Evolutionary conservation across 2,113 vertebrate species (phyloP).

Genomic region (Strix uralensis): DNA sequence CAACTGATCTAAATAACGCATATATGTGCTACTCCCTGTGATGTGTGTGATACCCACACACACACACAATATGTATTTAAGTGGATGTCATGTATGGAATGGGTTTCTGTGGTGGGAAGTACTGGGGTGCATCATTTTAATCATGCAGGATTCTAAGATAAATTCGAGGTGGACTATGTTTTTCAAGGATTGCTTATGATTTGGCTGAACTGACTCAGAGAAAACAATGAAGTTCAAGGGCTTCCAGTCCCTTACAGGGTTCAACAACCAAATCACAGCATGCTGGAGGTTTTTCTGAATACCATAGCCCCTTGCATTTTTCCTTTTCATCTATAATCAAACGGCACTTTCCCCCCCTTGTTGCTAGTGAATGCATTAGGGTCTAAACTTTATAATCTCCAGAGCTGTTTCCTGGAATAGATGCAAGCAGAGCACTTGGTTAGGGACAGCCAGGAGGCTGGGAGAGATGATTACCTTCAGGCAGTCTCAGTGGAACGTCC

Average conservation of each 20-base stretch:
- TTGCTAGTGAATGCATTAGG: not conserved
- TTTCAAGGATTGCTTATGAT: not conserved
- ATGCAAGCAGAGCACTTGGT: not conserved
- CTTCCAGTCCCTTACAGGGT: not conserved
- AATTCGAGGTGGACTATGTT: not conserved
- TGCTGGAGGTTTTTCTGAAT: not conserved
- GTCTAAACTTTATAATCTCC: not conserved
- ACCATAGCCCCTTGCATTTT: not conserved
- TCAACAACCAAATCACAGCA: not conserved
- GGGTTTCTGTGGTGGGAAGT: not conserved
- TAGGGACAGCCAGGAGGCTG: not conserved
- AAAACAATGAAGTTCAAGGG: not conserved
- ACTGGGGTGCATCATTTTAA: not conserved
- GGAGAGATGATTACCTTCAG: slow-evolving; percentile 20
- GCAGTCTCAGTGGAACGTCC: not conserved
- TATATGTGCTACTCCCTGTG: not conserved
- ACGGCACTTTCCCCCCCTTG: not conserved
- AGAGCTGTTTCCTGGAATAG: not conserved
- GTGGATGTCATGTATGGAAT: not conserved
- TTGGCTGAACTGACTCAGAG: not conserved
- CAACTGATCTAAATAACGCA: not conserved
- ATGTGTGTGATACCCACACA: no score
- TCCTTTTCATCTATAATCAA: not conserved
- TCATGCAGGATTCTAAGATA: not conserved
- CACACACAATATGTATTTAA: not conserved